Base-by-base conservation (phyloP, 2,113 vertebrate species). In the Amazona guildingii region DNA sequence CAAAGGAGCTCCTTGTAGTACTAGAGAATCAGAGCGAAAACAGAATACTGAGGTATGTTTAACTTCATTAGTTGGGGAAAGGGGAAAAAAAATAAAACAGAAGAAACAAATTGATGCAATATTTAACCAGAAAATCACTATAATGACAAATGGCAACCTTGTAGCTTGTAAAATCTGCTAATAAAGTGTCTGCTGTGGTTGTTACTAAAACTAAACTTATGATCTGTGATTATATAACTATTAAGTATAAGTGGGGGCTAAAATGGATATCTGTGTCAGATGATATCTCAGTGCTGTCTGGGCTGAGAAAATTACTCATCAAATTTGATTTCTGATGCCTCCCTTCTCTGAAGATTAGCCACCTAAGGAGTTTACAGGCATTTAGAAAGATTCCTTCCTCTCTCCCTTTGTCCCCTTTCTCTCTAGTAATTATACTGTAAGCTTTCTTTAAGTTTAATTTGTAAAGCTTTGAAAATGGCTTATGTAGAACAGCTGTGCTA, bases 201-300 rank as follows among this genome's bases (percentile, higher is more conserved):
- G 84, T 94, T 97, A 95, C 94, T 97, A 97, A 96, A 98, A 96
- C 96, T 90, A 95, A 98, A 97, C 92, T 97, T 97, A 97, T 85
- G 91, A 97, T 85, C 93, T 83, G 61, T 97, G 86, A 97, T 98
- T 97, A 97, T 93, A 79, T 95, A 97, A 67, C 94, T 93, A 95
- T 97, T 96, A 97, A 97, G 92, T 35, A 12, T 90, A 96, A 96
- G 92, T 93, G 95, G 80, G 86, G 88, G 82, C 84, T 97, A 96
- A 96, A 91, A 91, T 90, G 66, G 51, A 31, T 93, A 67, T 91
- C 83, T 86, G 64, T 93, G 93, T 96, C 83, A 49, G 95, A 94
- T 95, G 89, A 86, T 93, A 66, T 90, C 96, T 90, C 69, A 61
- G 10, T 82, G 88, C 55, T 64, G 33, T 43, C 35, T 88, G 91